A percentile compares a stretch with the other conserved stretches of the same genome.
Conservation (phyloP, 2,797 vertebrate species). For the Echeneis naucrates region DNA sequence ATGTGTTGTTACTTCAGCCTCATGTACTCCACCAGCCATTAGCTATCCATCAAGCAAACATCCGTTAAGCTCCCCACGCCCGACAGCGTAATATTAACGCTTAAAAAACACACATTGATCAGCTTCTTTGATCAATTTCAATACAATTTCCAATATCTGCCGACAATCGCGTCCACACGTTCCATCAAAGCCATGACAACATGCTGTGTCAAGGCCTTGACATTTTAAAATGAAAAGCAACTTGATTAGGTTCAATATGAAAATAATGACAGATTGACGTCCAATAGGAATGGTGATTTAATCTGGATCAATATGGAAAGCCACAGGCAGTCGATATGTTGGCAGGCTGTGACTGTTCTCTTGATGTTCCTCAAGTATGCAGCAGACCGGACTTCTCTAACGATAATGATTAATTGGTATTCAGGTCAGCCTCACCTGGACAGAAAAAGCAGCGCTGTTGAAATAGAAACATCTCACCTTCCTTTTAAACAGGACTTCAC, state of each 20-base stretch:
- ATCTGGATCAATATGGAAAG: slow-evolving; percentile 59
- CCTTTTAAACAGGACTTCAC: slow-evolving; percentile 13
- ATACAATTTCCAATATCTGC: slow-evolving; percentile 29
- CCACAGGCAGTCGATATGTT: slow-evolving; percentile 41
- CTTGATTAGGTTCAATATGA: slow-evolving; percentile 65
- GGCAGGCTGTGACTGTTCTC: neutral
- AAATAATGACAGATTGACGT: slow-evolving; percentile 56
- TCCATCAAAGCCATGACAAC: slow-evolving; percentile 18
- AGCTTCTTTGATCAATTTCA: slow-evolving; percentile 1
- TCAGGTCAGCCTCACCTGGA: slow-evolving; percentile 24
- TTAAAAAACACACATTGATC: slow-evolving; percentile 23
- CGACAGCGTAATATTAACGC: slow-evolving; percentile 12
- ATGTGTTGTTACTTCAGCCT: slow-evolving; percentile 12
- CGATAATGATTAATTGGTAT: slow-evolving; percentile 16
- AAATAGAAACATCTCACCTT: slow-evolving; percentile 6
- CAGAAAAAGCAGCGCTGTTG: neutral
- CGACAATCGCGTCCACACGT: neutral
- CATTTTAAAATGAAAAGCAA: slow-evolving; percentile 51
- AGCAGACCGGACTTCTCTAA: slow-evolving; percentile 7
- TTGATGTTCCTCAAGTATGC: slow-evolving; percentile 36
- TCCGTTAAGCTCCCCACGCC: slow-evolving; percentile 21
- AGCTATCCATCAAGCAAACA: slow-evolving; percentile 33
- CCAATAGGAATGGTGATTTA: slow-evolving; percentile 35
- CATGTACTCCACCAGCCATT: slow-evolving; percentile 1
- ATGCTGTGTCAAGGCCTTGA: slow-evolving; percentile 16